Evolutionary conservation across 2,888 invertebrate genomes (phyloP).

Genomic region (Calameuta pallipes): DNA sequence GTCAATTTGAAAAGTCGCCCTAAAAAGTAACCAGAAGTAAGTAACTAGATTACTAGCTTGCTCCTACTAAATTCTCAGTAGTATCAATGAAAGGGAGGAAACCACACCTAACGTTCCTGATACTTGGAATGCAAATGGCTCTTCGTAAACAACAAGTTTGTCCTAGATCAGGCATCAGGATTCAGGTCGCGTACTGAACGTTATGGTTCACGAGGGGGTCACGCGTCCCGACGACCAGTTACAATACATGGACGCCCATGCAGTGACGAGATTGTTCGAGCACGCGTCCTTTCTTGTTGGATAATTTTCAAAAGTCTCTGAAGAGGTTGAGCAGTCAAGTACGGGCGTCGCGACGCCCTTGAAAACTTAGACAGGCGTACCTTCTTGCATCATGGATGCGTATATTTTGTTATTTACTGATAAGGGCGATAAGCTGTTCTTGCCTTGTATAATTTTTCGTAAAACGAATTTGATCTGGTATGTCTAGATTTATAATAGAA

Average conservation of each 20-base stretch:
- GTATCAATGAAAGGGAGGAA: conserved; percentile 1
- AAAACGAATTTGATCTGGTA: not conserved
- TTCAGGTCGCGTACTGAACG: conserved; percentile 25
- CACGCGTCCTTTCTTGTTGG: not conserved
- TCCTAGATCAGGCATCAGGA: conserved; percentile 21
- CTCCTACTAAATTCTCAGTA: not conserved
- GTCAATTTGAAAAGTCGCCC: not conserved
- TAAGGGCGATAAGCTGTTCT: not conserved
- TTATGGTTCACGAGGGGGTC: not conserved
- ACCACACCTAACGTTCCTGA: conserved; percentile 11
- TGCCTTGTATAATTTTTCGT: not conserved
- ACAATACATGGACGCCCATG: not conserved
- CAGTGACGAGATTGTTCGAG: not conserved
- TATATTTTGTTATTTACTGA: not conserved
- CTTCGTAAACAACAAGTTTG: conserved; percentile 20
- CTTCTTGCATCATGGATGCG: not conserved
- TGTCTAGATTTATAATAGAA: not conserved
- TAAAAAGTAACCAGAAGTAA: not conserved
- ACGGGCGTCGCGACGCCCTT: not conserved
- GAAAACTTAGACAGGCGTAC: not conserved
- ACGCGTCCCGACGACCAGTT: not conserved
- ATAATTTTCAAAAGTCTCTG: not conserved
- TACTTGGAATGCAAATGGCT: conserved; percentile 24
- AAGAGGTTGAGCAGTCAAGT: not conserved
- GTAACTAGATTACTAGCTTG: not conserved